phyloP scores from a whole-genome alignment of 1,140 invertebrate species.

The Bombus cullumanus region DNA sequence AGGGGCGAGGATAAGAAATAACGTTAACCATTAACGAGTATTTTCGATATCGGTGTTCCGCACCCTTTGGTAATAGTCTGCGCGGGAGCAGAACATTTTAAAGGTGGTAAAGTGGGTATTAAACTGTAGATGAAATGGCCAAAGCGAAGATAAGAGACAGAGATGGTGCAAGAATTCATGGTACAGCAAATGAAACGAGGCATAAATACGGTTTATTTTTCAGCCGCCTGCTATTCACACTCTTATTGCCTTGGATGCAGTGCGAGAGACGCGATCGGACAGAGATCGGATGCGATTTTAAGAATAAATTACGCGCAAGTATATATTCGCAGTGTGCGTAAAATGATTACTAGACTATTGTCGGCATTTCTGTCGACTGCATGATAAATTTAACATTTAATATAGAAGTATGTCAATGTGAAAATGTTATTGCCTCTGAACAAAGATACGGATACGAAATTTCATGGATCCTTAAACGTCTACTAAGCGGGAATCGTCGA shows the following conservation, averaged over 20 bases:
- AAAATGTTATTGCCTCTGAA: background rate
- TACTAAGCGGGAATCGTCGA: background rate
- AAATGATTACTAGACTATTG: background rate
- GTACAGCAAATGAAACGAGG: constrained; percentile 10
- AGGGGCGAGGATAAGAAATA: background rate
- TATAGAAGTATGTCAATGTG: background rate
- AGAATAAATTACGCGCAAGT: background rate
- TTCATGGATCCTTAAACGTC: background rate
- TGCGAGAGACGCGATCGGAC: background rate
- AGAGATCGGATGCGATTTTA: background rate
- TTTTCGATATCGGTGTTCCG: constrained; percentile 34
- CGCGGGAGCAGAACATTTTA: background rate
- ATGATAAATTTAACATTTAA: background rate
- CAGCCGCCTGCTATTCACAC: constrained; percentile 7
- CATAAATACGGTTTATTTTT: constrained; percentile 39
- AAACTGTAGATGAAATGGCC: constrained; percentile 35
- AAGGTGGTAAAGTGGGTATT: constrained; percentile 30
- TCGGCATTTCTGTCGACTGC: background rate
- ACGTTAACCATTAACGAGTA: constrained; percentile 34
- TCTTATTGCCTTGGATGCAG: constrained; percentile 20
- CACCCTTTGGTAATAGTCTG: constrained; percentile 6
- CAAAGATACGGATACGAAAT: background rate
- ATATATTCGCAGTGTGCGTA: background rate
- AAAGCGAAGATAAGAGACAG: constrained; percentile 19
- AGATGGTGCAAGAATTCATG: background rate